A percentile compares a stretch with the other conserved stretches of the same genome.
These are phyloP conservation scores for Azemiops feae DNA, from an alignment of 2,113 vertebrate species.

Conservation along the genomic window DNA sequence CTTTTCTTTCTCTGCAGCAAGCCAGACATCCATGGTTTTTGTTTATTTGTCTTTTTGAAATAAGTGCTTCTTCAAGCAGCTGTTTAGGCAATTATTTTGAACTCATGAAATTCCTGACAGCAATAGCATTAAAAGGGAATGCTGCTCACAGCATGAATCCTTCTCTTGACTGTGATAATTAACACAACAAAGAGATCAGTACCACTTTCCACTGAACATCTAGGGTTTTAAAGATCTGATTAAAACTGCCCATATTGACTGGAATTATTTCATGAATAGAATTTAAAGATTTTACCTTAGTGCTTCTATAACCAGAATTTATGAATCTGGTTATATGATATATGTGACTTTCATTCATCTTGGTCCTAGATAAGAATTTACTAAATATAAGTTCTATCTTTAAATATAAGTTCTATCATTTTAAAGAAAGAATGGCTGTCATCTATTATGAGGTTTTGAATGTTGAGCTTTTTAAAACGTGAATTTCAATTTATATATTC, in stretches of 20 bases:
- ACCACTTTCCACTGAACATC: conserved; percentile 37
- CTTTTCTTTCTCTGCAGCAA: neutral
- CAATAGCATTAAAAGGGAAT: conserved; percentile 10
- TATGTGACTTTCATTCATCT: neutral
- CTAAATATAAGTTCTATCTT: neutral
- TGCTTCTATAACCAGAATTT: neutral
- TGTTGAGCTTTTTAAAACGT: neutral
- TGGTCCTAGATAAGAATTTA: neutral
- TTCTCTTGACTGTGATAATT: conserved; percentile 25
- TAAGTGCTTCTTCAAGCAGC: conserved; percentile 20
- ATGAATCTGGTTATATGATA: neutral
- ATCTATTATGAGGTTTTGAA: neutral
- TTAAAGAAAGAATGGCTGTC: neutral
- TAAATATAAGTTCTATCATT: neutral
- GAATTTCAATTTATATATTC: neutral
- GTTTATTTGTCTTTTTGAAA: conserved; percentile 3
- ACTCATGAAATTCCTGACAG: neutral
- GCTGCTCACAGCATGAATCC: neutral
- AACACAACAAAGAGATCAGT: conserved; percentile 28
- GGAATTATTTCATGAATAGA: conserved; percentile 13
- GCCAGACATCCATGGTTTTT: neutral
- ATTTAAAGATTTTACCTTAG: conserved; percentile 1
- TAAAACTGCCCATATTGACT: conserved; percentile 17
- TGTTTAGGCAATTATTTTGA: conserved; percentile 24
- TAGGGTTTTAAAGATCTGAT: conserved; percentile 32